Conservation (phyloP, 2,797 vertebrate species). For the Enteromius anoplus region DNA sequence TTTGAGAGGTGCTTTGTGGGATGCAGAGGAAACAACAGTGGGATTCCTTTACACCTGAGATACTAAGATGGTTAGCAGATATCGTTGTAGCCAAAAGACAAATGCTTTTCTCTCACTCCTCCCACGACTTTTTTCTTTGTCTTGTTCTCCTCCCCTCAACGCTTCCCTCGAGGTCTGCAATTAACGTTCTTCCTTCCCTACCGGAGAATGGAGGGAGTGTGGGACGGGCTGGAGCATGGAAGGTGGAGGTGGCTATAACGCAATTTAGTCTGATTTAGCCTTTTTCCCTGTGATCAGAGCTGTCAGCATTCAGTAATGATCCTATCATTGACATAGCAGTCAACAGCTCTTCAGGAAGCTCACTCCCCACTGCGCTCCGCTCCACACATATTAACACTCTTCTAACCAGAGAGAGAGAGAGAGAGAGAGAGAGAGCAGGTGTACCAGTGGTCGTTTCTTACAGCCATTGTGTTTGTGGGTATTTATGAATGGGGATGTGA, state of each 20-base stretch:
- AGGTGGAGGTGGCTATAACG: constrained; percentile 35
- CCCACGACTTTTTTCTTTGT: constrained; percentile 30
- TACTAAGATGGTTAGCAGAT: constrained; percentile 17
- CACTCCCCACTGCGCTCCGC: constrained; percentile 27
- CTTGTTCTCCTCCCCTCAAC: constrained; percentile 4
- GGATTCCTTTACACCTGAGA: constrained; percentile 25
- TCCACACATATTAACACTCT: constrained; percentile 33
- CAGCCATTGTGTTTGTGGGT: not conserved
- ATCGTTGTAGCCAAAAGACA: constrained; percentile 33
- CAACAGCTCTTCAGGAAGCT: constrained; percentile 43
- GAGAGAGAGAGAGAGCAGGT: not conserved
- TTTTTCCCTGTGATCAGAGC: constrained; percentile 51
- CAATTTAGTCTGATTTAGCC: constrained; percentile 49
- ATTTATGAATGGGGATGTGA: not conserved
- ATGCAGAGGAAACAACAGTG: not conserved
- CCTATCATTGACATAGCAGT: constrained; percentile 47
- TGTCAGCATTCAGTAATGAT: constrained; percentile 52
- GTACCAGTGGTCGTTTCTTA: not conserved
- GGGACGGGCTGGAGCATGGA: constrained; percentile 16
- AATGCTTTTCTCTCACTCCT: constrained; percentile 24
- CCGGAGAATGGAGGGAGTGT: constrained; percentile 49
- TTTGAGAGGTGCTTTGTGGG: constrained; percentile 11
- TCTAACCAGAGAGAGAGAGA: not conserved
- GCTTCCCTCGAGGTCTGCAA: constrained; percentile 24
- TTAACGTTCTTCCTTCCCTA: constrained; percentile 45